These are phyloP conservation scores for Mareca penelope DNA, from an alignment of 2,797 vertebrate species.

Conservation along the genomic window DNA sequence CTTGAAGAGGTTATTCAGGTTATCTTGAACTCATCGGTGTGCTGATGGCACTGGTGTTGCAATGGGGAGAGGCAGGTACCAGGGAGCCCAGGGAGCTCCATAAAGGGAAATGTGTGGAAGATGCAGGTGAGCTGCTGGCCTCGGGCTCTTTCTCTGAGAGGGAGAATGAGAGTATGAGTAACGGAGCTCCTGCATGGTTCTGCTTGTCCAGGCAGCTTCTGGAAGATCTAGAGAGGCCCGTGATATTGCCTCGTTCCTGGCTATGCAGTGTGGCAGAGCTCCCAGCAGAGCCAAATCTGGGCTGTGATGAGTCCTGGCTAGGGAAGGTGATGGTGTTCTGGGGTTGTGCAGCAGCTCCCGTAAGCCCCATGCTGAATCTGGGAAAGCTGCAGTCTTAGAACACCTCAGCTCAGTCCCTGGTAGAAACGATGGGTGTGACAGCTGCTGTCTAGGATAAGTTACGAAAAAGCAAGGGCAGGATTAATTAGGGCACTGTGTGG, in stretches of 20 bases:
- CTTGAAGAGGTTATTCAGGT: not conserved
- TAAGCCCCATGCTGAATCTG: not conserved
- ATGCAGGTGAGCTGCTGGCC: not conserved
- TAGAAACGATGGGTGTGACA: not conserved
- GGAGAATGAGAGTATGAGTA: not conserved
- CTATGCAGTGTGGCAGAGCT: not conserved
- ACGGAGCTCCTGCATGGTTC: not conserved
- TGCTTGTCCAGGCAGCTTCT: not conserved
- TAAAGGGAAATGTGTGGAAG: constrained; percentile 4
- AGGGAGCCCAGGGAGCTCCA: not conserved
- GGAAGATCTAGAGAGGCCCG: not conserved
- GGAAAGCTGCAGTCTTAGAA: not conserved
- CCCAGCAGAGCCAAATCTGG: not conserved
- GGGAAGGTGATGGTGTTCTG: not conserved
- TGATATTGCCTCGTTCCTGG: not conserved
- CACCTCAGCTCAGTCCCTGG: not conserved
- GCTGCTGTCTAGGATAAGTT: not conserved
- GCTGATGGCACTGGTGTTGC: not conserved
- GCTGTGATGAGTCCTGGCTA: not conserved
- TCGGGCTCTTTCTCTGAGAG: not conserved
- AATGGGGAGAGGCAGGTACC: not conserved
- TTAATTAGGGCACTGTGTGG: not conserved
- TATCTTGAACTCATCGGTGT: not conserved
- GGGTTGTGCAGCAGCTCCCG: not conserved
- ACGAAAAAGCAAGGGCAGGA: not conserved